These are phyloP conservation scores for Empidonax traillii DNA, from an alignment of 2,113 vertebrate species.

Conservation along the genomic window DNA sequence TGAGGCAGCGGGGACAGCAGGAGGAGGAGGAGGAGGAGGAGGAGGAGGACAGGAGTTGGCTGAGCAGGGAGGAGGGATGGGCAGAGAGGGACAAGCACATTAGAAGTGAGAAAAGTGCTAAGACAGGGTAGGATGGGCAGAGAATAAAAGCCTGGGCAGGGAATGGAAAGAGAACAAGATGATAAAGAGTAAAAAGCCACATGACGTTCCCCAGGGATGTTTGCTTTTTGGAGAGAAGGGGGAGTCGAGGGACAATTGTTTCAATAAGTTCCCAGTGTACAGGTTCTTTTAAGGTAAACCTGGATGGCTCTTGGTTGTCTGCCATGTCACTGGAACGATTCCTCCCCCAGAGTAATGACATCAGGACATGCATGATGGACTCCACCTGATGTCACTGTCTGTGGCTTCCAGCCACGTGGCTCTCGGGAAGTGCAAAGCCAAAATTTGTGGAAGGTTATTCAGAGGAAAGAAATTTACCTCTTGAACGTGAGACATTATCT, in stretches of 20 bases:
- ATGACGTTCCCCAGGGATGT: not conserved
- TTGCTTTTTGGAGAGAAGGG: not conserved
- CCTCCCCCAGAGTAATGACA: not conserved
- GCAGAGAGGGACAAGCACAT: not conserved
- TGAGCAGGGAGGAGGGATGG: not conserved
- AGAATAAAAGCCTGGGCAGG: not conserved
- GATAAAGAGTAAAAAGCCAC: not conserved
- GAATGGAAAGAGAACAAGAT: not conserved
- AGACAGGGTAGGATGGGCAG: not conserved
- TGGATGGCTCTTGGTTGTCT: not conserved
- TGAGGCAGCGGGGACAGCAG: not conserved
- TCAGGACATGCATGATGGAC: slow-evolving; percentile 19
- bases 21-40: not conserved
- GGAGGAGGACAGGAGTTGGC: not conserved
- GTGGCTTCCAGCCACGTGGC: not conserved
- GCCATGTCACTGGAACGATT: not conserved
- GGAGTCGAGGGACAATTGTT: not conserved
- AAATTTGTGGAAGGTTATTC: not conserved
- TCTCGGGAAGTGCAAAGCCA: not conserved
- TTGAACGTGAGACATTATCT: not conserved
- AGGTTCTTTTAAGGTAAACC: not conserved
- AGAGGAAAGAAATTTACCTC: not conserved
- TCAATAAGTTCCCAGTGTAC: not conserved
- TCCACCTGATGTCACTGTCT: slow-evolving; percentile 21
- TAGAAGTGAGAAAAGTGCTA: not conserved